Base-by-base conservation (phyloP, 2,797 vertebrate genomes). In the Schizopygopsis malacanthus region DNA sequence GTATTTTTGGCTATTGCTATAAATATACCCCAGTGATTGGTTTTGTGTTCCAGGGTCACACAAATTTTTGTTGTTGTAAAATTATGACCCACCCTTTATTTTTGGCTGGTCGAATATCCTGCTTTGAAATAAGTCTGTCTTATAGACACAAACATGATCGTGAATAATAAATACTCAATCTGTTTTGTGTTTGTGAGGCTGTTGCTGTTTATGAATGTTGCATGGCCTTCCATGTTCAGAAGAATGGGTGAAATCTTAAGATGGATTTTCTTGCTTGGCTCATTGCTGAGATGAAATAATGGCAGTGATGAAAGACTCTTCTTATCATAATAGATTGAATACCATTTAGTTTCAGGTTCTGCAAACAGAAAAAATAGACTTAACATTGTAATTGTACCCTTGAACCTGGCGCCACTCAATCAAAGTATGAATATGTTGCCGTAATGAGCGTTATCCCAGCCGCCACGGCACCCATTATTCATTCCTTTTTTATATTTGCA, bases 401-500 rank as follows among this genome's bases (percentile, higher is more conserved):
- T 89, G 85, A 90, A 89, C 89, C 54, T 33, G 0, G 25, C 47
- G 77, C 78, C 20, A 6, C 82, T 63, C 85, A 83, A 81, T 83
- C 82, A 86, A 81, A 50, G 52, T 41, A 2, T 67, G 25, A 87
- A 67, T 85, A 47, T 56, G 47, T 85, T 65, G 50, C 54, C 8
- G 52, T 81, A 81, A 89, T 71, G 20, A 89, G 59, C 37, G 82
- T 90, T 84, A 54, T 83, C 65, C 83, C 33, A 43, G 87, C 83
- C 84, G 28, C 79, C 71, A 37, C 37, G 39, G 76, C 80, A 79
- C 56, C 41, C 81, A 20, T 85, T 90, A 85, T 81, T 91, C 84
- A 91, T 90, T 78, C 90, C 78, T 22, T 52, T 86, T 56, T 83
- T 88, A 79, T 86, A 61, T 84, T 75, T 82, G 76, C 41, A 18